Evolutionary conservation across 2,888 invertebrate genomes (phyloP).

Genomic region (Ochropleura plecta): DNA sequence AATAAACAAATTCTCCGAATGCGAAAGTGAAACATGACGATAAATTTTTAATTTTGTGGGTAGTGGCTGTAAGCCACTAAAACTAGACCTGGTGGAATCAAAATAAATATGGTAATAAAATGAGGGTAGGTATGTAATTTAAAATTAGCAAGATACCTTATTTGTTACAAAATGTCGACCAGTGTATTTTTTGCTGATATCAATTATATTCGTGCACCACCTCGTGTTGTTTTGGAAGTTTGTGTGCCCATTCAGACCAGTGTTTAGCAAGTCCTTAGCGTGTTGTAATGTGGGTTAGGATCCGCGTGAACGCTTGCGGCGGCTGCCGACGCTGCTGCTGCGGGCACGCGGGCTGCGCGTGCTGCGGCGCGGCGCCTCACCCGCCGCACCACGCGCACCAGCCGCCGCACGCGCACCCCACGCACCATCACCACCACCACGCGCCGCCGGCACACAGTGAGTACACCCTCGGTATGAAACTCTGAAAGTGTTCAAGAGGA

Average conservation of each 20-base stretch:
- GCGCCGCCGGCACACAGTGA: conserved; percentile 66
- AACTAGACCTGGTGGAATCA: neutral
- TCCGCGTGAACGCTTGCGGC: conserved; percentile 74
- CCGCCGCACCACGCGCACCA: conserved; percentile 63
- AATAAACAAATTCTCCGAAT: neutral
- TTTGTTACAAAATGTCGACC: no score
- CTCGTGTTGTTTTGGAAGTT: no score
- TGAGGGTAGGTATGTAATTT: neutral
- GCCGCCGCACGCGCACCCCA: conserved; percentile 59
- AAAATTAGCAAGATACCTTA: no score
- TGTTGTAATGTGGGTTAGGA: conserved; percentile 63
- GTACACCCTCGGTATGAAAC: conserved; percentile 36
- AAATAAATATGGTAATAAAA: neutral
- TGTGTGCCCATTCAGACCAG: neutral
- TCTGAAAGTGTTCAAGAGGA: neutral
- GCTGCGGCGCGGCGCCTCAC: conserved; percentile 55
- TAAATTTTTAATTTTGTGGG: neutral
- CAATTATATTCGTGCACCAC: no score
- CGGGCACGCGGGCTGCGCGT: conserved; percentile 66
- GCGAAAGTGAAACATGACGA: neutral
- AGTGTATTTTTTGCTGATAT: no score
- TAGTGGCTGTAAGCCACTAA: neutral
- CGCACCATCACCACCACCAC: conserved; percentile 61
- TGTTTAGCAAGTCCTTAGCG: neutral
- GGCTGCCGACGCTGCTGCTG: conserved; percentile 83